Percentiles rank a stretch among this genome's conserved stretches.
Evolutionary conservation across 2,888 invertebrate genomes (phyloP).

Genomic region (Meiosimyza platycephala): DNA sequence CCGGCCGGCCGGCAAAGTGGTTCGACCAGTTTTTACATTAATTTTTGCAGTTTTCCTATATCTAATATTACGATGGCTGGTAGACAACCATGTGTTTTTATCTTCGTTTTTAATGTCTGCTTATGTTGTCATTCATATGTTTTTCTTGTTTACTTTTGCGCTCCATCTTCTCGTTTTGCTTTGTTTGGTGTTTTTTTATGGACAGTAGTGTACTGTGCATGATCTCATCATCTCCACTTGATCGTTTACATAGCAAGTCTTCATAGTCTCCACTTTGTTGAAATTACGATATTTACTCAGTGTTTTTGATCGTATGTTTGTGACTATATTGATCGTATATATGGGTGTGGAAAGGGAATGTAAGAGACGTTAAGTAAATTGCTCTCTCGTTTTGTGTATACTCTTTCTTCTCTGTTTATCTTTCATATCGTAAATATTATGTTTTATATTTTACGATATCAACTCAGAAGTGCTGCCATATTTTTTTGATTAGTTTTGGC

Average conservation of each 20-base stretch:
- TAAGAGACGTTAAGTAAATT: no score
- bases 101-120: background rate
- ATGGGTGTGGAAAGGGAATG: background rate
- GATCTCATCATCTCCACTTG: constrained; percentile 1
- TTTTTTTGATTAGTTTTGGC: no score
- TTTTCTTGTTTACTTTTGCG: background rate
- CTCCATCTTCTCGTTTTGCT: background rate
- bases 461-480: no score
- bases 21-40: constrained; percentile 26
- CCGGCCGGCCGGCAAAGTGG: constrained; percentile 41
- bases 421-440: no score
- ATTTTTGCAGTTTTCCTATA: background rate
- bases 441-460: no score
- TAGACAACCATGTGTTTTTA: background rate
- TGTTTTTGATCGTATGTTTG: constrained; percentile 6
- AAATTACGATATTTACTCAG: background rate
- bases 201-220: background rate
- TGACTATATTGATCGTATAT: background rate
- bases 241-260: background rate
- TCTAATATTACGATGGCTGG: background rate
- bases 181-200: background rate
- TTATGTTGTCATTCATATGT: constrained; percentile 1
- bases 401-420: no score
- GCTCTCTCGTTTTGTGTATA: no score
- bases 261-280: background rate